Evolutionary conservation across 64 coral and sea anemone species (phyloP), one percentile per base, ranked within the genome.

Genomic region (Exaiptasia diaphana): DNA sequence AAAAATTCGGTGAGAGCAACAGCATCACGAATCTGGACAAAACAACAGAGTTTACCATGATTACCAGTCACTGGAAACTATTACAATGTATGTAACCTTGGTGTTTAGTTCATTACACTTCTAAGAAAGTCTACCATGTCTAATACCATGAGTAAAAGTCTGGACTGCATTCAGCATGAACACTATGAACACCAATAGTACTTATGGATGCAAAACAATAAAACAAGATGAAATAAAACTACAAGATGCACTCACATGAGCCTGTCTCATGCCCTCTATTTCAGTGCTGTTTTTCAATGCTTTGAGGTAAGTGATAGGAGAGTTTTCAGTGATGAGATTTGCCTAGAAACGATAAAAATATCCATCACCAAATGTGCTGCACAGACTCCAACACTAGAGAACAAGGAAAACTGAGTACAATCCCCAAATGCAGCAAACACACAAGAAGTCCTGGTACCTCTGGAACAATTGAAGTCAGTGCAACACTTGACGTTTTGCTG

Each of bases 1-100:
- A 92, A 89, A 63, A 85, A 97, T 26, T 97, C 94, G 49, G 89
- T 88, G 39, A 97, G 57, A 27, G 94, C 94, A 4, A 91, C 85
- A 0, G 94, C 94, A 31, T 97, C 94, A 14, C 89, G 85, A 38
- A 97, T 92, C 94, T 97, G 37, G n/a, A n/a, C n/a, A 44, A 73
- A 23, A 15, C 41, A 0, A 3, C 10, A 2, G 7, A 71, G 34
- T 31, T 30, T 12, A 31, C 10, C 11, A 62, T 62, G 15, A 62
- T 62, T 29, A 8, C 1, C n/a, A n/a, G n/a, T n/a, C n/a, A n/a
- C n/a, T n/a, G n/a, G n/a, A n/a, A n/a, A n/a, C n/a, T n/a, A n/a
- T n/a, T n/a, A n/a, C n/a, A n/a, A n/a, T n/a, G n/a, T n/a, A n/a
- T n/a, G n/a, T n/a, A n/a, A n/a, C n/a, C n/a, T n/a, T n/a, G n/a